Evolutionary conservation across 2,797 vertebrate genomes (phyloP).

Genomic region (Schizopygopsis pylzovi): DNA sequence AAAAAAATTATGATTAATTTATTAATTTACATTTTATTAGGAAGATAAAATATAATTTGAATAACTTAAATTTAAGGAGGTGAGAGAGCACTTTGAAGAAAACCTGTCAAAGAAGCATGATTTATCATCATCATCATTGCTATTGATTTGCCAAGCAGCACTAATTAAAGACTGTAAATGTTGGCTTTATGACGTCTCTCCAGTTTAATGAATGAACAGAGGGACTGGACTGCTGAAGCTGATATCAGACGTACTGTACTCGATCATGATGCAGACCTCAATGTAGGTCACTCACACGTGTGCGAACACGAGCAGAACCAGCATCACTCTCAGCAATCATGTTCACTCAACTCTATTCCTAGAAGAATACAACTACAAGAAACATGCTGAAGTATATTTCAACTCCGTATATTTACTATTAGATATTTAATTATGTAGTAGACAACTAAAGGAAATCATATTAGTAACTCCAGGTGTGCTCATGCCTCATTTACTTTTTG

Average conservation of each 20-base stretch:
- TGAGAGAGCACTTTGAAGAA: conserved; percentile 96
- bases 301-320: background rate
- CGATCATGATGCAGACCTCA: conserved; percentile 23
- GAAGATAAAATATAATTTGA: background rate
- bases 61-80: conserved; percentile 86
- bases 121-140: background rate
- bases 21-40: background rate
- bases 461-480: too few species aligned
- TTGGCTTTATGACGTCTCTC: background rate
- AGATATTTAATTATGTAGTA: background rate
- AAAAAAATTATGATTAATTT: background rate
- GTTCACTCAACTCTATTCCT: background rate
- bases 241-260: background rate
- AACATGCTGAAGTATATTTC: too few species aligned
- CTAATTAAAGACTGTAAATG: background rate
- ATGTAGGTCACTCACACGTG: conserved; percentile 50
- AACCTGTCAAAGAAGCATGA: conserved; percentile 78
- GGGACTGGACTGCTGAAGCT: background rate
- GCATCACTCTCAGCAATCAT: too few species aligned
- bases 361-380: too few species aligned
- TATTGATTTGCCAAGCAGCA: background rate
- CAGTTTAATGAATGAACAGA: background rate
- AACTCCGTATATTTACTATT: background rate
- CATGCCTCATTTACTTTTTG: too few species aligned
- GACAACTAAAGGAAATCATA: background rate